Evolutionary conservation across 2,888 invertebrate species (phyloP), one percentile per base, ranked within the genome.

Genomic region (Brachypalpus laphriformis): DNA sequence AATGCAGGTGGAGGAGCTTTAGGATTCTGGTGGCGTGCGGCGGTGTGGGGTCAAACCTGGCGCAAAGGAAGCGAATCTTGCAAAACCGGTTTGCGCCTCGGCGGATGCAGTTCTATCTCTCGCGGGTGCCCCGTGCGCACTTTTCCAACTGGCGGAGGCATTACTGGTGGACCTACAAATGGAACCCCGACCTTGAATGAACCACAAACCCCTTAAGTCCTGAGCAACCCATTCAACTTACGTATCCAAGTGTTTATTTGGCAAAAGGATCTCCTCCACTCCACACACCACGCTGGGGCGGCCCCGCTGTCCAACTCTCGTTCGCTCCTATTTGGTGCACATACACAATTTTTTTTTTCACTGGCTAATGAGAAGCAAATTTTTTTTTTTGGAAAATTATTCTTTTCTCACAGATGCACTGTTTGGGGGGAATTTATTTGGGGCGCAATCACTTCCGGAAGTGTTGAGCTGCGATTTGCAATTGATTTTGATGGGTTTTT

Each of bases 261-360:
- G n/a, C 4, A 18, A 51, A 25, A 59, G 56, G 47, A 59, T 59
- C 34, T 11, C 4, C 5, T 20, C 34, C n/a, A 16, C 7, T 7
- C 28, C 16, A 2, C 31, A 16, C 31, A 22, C 42, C 25, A 22
- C 59, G n/a, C 40, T 3, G 47, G 8, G 37, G 22, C 45, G 37
- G 25, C 54, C 28, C 66, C 57, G 40, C 31, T 56, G 74, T 57
- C 63, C 63, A 49, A 65, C 45, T 74, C 57, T 65, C 20, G 78
- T 40, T 70, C 49, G 63, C 83, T 70, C 72, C 68, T 83, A 78
- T 78, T 74, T 83, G 65, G 83, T 85, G 81, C 85, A 85, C 75
- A 85, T 81, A 85, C 85, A 85, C 85, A 80, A 85, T 34, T 34
- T 34, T 9, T 34, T 34, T 81, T 85, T 85, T 85, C 85, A 85